Conservation (phyloP, 2,888 invertebrate genomes). For the Drosophila prolongata region DNA sequence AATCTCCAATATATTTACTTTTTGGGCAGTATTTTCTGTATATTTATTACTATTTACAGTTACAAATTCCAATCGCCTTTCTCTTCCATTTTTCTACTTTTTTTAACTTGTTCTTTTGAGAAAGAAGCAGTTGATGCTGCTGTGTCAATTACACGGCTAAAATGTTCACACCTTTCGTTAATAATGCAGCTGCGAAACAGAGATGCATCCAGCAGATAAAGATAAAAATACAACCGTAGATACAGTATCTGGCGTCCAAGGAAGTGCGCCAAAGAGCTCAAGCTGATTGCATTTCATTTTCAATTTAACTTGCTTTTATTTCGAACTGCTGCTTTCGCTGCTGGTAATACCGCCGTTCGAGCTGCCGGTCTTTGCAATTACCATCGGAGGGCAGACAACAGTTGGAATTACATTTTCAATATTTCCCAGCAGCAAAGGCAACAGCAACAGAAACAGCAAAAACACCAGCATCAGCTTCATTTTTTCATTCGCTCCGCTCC, state of each 20-base stretch:
- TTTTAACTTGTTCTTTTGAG: too few species aligned
- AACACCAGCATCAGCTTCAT: conserved; percentile 50
- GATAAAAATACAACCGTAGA: neutral
- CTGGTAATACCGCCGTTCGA: conserved; percentile 27
- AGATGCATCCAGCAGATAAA: conserved; percentile 22
- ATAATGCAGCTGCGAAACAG: conserved; percentile 67
- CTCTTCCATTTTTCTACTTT: too few species aligned
- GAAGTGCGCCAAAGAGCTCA: conserved; percentile 56
- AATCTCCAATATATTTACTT: too few species aligned
- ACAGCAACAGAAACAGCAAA: conserved; percentile 7
- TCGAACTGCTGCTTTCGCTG: conserved; percentile 42
- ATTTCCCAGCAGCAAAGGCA: conserved; percentile 47
- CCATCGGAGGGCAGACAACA: conserved; percentile 46
- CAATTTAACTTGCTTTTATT: conserved; percentile 71
- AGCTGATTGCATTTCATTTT: conserved; percentile 74
- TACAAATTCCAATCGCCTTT: too few species aligned
- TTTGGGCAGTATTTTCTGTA: too few species aligned
- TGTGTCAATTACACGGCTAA: conserved; percentile 35
- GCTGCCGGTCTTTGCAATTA: conserved; percentile 56
- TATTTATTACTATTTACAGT: too few species aligned
- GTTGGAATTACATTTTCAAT: conserved; percentile 76
- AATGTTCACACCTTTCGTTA: conserved; percentile 57
- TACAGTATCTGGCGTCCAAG: conserved; percentile 41
- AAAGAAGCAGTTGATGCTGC: neutral
- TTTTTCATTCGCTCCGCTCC: conserved; percentile 49